phyloP scores from a whole-genome alignment of 2,888 invertebrate genomes.

The Lepidochrysops patricia region DNA sequence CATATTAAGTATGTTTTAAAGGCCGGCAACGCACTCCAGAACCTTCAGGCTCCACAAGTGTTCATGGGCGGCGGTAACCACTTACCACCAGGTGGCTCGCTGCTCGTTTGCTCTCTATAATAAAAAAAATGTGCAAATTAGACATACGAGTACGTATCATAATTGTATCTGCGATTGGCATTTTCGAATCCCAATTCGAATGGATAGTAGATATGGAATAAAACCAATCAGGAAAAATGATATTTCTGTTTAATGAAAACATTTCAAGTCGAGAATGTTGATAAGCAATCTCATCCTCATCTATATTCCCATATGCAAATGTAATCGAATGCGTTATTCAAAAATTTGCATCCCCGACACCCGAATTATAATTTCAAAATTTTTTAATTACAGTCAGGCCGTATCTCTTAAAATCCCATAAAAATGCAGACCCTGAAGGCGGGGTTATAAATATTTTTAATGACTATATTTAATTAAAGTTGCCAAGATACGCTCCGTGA shows the following conservation, averaged over 20 bases:
- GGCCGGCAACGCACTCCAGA: too few relatives aligned
- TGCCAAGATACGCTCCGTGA: constrained; percentile 35
- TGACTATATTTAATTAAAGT: constrained; percentile 59
- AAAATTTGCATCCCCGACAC: constrained; percentile 1
- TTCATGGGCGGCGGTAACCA: too few relatives aligned
- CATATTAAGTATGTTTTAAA: too few relatives aligned
- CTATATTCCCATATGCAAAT: constrained; percentile 11
- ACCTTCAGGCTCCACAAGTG: too few relatives aligned
- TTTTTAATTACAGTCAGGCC: constrained; percentile 25
- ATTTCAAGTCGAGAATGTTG: neutral
- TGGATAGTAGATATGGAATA: neutral
- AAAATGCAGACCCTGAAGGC: constrained; percentile 55
- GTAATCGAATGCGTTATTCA: constrained; percentile 7
- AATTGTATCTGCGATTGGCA: neutral
- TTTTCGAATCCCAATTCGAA: neutral
- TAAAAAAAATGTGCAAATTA: too few relatives aligned
- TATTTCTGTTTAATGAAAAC: neutral
- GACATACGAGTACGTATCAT: too few relatives aligned
- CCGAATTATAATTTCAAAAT: constrained; percentile 28
- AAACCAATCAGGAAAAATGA: neutral
- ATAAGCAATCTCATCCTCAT: constrained; percentile 17
- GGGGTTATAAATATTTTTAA: constrained; percentile 66
- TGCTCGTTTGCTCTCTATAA: too few relatives aligned
- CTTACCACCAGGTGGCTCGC: too few relatives aligned
- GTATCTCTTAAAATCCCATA: constrained; percentile 51